Evolutionary conservation across 2,797 vertebrate genomes (phyloP), one percentile per base, ranked within the genome.

Genomic region (Setipinna tenuifilis): DNA sequence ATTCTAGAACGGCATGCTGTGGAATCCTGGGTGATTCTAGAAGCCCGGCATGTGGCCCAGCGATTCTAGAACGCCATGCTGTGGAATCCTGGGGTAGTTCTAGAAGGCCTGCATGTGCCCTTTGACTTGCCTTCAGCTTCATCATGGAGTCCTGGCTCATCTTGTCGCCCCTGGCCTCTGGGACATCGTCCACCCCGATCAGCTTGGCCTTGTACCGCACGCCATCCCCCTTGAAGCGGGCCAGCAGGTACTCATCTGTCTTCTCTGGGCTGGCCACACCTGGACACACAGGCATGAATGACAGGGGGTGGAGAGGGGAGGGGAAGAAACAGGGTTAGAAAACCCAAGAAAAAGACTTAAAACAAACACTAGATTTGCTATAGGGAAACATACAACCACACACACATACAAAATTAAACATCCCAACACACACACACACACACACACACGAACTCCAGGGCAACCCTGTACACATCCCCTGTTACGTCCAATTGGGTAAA

Each of bases 211-310:
- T 96, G 91, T 95, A 96, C 28, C 95, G 94, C 81, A 96, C 93
- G 0, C 95, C 94, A 0, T 95, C 95, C n/a, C 94, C 95, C 50
- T 91, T 91, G 87, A 95, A 96, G 92, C 96, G 95, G 25, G 94
- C 93, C 90, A 96, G 90, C 54, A 97, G 95, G 87, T 93, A 95
- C 86, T 97, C 96, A 89, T 97, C 95, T 83, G 96, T 97, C 90
- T 97, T 97, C 91, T 97, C 96, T n/a, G 93, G 91, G 14, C 94
- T 96, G 94, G 88, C 19, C 89, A 68, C 87, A 28, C 89, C 86
- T 90, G 88, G 54, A 44, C 62, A 50, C 85, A 2, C 16, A 54
- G 17, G 84, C 85, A 81, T n/a, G 35, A 85, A 14, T 57, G 25
- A 85, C 31, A n/a, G 25, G 1, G 59, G n/a, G 19, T 6, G 19